These are phyloP conservation scores for Actinemys pallida DNA, from an alignment of 2,113 vertebrate genomes.

Conservation along the genomic window DNA sequence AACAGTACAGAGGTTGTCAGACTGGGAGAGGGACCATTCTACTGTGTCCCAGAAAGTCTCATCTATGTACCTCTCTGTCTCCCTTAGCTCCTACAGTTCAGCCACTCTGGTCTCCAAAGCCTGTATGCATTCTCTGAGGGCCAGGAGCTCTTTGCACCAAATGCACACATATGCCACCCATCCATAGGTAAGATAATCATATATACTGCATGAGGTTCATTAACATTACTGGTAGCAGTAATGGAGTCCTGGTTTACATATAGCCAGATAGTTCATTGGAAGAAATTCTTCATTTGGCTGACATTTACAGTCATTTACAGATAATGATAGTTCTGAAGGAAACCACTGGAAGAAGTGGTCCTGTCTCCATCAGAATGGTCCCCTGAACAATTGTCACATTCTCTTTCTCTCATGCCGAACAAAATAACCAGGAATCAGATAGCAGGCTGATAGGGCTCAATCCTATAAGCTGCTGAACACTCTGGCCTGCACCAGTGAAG, in stretches of 20 bases:
- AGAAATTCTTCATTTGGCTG: background rate
- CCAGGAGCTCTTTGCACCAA: no score
- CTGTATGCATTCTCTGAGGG: no score
- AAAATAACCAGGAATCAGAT: background rate
- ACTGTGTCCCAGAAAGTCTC: background rate
- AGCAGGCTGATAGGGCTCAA: fast-evolving
- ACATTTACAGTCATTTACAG: background rate
- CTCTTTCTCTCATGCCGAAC: background rate
- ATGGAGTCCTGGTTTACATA: background rate
- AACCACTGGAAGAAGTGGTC: background rate
- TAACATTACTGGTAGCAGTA: no score
- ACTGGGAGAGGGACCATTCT: background rate
- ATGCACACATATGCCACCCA: no score
- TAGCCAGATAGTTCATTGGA: background rate
- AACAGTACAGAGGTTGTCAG: no score
- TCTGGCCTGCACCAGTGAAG: background rate
- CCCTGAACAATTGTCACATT: background rate
- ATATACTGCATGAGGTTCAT: no score
- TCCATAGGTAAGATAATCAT: background rate
- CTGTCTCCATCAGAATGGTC: background rate
- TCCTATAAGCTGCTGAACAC: fast-evolving
- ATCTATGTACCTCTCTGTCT: no score
- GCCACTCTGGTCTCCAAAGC: no score
- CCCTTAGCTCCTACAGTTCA: no score
- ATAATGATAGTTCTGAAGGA: background rate